These are phyloP conservation scores for Bombus ignitus DNA, from an alignment of 1,140 invertebrate species.

Conservation along the genomic window DNA sequence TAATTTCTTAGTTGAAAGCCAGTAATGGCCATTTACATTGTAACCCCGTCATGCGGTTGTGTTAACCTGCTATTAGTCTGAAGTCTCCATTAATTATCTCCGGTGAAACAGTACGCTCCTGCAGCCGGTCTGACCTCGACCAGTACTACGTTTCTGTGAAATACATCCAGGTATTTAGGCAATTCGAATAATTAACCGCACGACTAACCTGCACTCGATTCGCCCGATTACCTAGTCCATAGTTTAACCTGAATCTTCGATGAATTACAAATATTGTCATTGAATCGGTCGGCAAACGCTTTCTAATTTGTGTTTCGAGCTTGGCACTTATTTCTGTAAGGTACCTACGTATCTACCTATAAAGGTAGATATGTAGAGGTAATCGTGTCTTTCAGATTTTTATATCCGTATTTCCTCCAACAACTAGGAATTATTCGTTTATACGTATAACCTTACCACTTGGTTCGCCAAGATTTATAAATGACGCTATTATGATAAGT, in stretches of 20 bases:
- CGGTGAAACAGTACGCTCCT: constrained; percentile 60
- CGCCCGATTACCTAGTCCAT: constrained; percentile 14
- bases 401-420: no score
- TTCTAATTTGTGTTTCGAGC: not conserved
- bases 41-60: constrained; percentile 57
- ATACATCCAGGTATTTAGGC: constrained; percentile 70
- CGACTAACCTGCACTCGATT: constrained; percentile 25
- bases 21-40: constrained; percentile 50
- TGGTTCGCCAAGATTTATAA: not conserved
- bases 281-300: not conserved
- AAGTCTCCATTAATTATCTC: constrained; percentile 72
- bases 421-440: no score
- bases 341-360: no score
- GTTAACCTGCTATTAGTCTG: constrained; percentile 65
- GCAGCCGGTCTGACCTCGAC: constrained; percentile 54
- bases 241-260: constrained; percentile 43
- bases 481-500: not conserved
- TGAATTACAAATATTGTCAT: constrained; percentile 31
- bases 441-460: not conserved
- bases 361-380: no score
- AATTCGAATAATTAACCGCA: constrained; percentile 70
- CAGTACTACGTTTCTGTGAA: constrained; percentile 59
- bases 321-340: not conserved
- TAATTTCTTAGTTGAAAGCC: constrained; percentile 55
- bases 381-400: no score